Evolutionary conservation across 2,888 invertebrate species (phyloP).

Genomic region (Scotopteryx bipunctaria): DNA sequence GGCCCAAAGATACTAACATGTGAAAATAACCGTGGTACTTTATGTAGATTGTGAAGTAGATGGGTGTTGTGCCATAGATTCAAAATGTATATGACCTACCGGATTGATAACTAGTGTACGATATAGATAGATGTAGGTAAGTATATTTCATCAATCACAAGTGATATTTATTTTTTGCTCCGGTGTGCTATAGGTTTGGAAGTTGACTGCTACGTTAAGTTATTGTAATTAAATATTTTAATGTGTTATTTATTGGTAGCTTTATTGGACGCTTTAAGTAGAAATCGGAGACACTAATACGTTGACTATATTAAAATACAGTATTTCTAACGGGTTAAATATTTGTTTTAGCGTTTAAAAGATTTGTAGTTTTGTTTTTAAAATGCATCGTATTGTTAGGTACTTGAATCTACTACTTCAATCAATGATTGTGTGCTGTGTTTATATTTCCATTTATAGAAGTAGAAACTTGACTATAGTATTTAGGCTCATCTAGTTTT

Average conservation of each 20-base stretch:
- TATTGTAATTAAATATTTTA: slow-evolving; percentile 82
- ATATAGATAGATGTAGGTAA: slow-evolving; percentile 28
- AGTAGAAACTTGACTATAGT: slow-evolving; percentile 33
- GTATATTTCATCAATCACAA: slow-evolving; percentile 17
- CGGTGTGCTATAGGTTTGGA: slow-evolving; percentile 65
- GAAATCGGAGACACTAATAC: slow-evolving; percentile 52
- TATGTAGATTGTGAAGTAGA: slow-evolving; percentile 53
- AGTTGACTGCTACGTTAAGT: slow-evolving; percentile 81
- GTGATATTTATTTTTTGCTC: slow-evolving; percentile 39
- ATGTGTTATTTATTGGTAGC: slow-evolving; percentile 83
- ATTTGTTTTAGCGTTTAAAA: slow-evolving; percentile 61
- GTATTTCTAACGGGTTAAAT: slow-evolving; percentile 72
- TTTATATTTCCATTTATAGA: slow-evolving; percentile 21
- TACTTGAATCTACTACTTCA: slow-evolving; percentile 35
- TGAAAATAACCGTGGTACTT: slow-evolving; percentile 60
- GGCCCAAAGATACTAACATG: slow-evolving; percentile 62
- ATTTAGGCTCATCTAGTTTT: slow-evolving; percentile 26
- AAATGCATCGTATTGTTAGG: slow-evolving; percentile 41
- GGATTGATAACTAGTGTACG: slow-evolving; percentile 23
- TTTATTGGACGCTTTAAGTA: slow-evolving; percentile 77
- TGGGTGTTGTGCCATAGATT: slow-evolving; percentile 74
- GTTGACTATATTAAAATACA: slow-evolving; percentile 58
- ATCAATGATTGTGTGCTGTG: slow-evolving; percentile 38
- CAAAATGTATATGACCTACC: slow-evolving; percentile 29
- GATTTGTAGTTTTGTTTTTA: slow-evolving; percentile 51